A percentile compares a stretch with the other conserved stretches of the same genome.
These are phyloP conservation scores for Drosophila kohkoa DNA, from an alignment of 1,140 invertebrate genomes.

Conservation along the genomic window DNA sequence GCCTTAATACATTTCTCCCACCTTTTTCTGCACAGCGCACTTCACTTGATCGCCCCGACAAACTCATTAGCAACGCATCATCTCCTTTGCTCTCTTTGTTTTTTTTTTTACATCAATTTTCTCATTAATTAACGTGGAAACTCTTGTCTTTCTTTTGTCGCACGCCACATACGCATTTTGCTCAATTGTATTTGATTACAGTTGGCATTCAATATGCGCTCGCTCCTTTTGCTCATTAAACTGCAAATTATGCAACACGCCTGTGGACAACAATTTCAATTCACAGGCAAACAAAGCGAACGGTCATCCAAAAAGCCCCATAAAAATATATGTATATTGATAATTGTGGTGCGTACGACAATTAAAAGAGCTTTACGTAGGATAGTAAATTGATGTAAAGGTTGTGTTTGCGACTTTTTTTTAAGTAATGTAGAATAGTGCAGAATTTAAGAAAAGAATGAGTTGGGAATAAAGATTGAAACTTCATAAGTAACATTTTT, in stretches of 20 bases:
- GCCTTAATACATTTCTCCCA: slow-evolving; percentile 9
- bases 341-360: not conserved
- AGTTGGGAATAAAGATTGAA: too few species aligned
- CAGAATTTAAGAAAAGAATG: too few species aligned
- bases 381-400: not conserved
- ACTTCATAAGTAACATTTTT: too few species aligned
- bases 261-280: slow-evolving; percentile 50
- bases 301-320: not conserved
- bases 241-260: slow-evolving; percentile 44
- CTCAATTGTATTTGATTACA: slow-evolving; percentile 67
- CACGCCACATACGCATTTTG: slow-evolving; percentile 18
- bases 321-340: not conserved
- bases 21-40: not conserved
- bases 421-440: too few species aligned
- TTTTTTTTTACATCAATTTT: slow-evolving; percentile 75
- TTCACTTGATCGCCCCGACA: slow-evolving; percentile 11
- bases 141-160: slow-evolving; percentile 55
- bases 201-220: slow-evolving; percentile 51
- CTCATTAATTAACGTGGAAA: slow-evolving; percentile 75
- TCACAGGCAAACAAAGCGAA: slow-evolving; percentile 29
- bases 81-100: not conserved
- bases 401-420: not conserved
- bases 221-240: slow-evolving; percentile 66
- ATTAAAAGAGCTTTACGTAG: not conserved
- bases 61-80: slow-evolving; percentile 68